Conservation (phyloP, 2,797 vertebrate species). For the Myiotriccus ornatus region DNA sequence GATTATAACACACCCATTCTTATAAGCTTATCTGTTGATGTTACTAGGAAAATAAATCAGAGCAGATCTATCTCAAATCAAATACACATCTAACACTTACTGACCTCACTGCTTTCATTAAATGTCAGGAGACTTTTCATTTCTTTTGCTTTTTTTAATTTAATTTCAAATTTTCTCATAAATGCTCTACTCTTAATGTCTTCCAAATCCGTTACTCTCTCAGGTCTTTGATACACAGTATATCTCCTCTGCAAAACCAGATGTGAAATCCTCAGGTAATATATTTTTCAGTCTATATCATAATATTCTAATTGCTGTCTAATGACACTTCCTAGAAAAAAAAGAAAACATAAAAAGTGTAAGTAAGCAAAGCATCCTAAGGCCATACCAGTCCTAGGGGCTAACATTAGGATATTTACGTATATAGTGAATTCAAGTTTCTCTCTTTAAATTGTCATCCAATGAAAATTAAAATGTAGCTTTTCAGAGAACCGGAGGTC, state of each 20-base stretch:
- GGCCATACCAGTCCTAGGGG: background rate
- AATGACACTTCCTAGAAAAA: background rate
- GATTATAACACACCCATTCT: background rate
- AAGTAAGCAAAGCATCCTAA: slow-evolving; percentile 24
- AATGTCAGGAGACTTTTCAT: slow-evolving; percentile 1
- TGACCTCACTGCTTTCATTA: background rate
- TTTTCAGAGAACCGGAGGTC: background rate
- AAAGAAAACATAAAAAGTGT: background rate
- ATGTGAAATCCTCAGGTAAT: background rate
- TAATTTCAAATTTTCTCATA: slow-evolving; percentile 16
- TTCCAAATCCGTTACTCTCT: background rate
- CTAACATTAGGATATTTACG: background rate
- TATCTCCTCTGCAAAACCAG: background rate
- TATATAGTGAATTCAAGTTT: background rate
- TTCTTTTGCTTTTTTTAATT: slow-evolving; percentile 8
- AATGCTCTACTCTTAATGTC: background rate
- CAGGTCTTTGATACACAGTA: background rate
- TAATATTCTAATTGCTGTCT: slow-evolving; percentile 32
- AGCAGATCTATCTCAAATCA: slow-evolving; percentile 10
- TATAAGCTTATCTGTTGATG: background rate
- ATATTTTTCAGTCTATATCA: background rate
- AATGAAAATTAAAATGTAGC: slow-evolving; percentile 17
- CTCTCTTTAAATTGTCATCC: background rate
- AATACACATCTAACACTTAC: background rate
- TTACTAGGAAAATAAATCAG: slow-evolving; percentile 19